phyloP scores from a whole-genome alignment of 2,113 vertebrate species.

The Peromyscus maniculatus region DNA sequence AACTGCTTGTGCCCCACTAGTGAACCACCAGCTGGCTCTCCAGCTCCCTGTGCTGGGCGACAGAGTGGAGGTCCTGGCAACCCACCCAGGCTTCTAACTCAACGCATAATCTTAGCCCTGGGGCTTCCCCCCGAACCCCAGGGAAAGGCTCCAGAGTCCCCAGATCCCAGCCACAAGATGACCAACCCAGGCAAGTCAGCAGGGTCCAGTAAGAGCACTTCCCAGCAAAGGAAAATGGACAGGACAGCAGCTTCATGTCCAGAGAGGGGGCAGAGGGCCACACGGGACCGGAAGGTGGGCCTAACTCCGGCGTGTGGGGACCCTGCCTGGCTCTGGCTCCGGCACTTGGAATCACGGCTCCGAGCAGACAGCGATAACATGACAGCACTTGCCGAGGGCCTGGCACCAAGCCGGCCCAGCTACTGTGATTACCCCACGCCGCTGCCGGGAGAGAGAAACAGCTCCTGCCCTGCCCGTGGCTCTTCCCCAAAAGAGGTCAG shows the following conservation, averaged over 20 bases:
- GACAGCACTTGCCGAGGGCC: not conserved
- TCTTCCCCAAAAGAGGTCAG: not conserved
- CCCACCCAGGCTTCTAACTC: not conserved
- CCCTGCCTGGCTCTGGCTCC: not conserved
- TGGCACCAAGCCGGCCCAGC: not conserved
- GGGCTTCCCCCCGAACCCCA: not conserved
- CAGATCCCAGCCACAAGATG: not conserved
- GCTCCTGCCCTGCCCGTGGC: not conserved
- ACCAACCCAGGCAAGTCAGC: not conserved
- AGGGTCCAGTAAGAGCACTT: not conserved
- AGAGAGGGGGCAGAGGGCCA: not conserved
- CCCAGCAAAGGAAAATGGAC: not conserved
- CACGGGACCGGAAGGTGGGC: not conserved
- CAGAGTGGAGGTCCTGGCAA: not conserved
- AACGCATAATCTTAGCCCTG: rapidly evolving
- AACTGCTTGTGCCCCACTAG: not conserved
- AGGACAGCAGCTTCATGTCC: too few relatives aligned
- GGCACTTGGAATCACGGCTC: not conserved
- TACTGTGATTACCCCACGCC: rapidly evolving
- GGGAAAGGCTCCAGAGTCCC: not conserved
- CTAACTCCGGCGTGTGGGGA: not conserved
- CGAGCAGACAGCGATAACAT: not conserved
- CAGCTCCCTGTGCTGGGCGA: not conserved
- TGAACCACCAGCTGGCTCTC: not conserved
- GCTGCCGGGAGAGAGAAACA: not conserved